Conservation (phyloP, 2,797 vertebrate species). For the Poliocrania exsul region DNA sequence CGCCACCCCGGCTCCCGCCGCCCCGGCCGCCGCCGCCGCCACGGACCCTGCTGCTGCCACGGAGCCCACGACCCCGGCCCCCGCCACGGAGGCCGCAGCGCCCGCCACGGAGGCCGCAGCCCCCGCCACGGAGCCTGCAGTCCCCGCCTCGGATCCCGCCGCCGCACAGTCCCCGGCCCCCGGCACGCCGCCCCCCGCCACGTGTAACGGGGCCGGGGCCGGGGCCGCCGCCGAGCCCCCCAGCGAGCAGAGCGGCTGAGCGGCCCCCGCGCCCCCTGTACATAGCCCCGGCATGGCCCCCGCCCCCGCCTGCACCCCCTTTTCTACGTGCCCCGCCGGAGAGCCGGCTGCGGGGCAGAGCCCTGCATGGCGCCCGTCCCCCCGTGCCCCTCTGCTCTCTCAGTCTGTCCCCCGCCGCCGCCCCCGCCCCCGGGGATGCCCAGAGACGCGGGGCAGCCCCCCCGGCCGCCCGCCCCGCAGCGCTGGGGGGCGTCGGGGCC, state of each 20-base stretch:
- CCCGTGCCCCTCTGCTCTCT: slow-evolving; percentile 9
- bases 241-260: slow-evolving; percentile 82
- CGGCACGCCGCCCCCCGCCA: neutral
- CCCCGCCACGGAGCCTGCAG: neutral
- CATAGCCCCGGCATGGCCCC: slow-evolving; percentile 74
- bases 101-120: neutral
- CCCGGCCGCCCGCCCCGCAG: neutral
- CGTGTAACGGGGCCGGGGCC: slow-evolving; percentile 17
- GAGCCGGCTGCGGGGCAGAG: slow-evolving; percentile 48
- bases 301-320: slow-evolving; percentile 24
- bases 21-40: too few relatives aligned
- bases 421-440: neutral
- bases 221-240: slow-evolving; percentile 64
- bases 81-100: neutral
- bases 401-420: neutral
- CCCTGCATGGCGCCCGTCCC: slow-evolving; percentile 74
- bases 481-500: neutral
- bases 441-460: neutral
- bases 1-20: neutral
- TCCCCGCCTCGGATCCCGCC: neutral
- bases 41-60: neutral
- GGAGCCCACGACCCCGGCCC: neutral
- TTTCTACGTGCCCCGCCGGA: slow-evolving; percentile 60
- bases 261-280: slow-evolving; percentile 70
- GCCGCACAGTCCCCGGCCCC: neutral